Evolutionary conservation across 2,888 invertebrate species (phyloP), one percentile per base, ranked within the genome.

Genomic region (Tetranychus truncatus): DNA sequence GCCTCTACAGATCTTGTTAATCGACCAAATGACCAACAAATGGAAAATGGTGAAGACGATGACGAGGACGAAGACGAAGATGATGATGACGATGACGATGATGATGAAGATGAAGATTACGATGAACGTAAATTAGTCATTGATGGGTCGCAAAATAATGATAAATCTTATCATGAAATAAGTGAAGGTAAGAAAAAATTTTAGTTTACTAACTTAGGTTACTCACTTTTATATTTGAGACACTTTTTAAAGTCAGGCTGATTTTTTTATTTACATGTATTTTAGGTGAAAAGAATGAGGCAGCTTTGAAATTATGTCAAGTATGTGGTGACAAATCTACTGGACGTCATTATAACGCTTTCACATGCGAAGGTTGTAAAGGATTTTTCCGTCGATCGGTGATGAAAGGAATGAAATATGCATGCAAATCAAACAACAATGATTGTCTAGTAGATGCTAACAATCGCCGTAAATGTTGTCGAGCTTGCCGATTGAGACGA

Each of bases 291-390:
- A 34, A 3, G 0, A 34, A 34, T 34, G 34, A 34, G 0, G 2
- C 34, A 34, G 5, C 34, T 34, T 34, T 55, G 2, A 55, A 55
- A 55, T 15, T 15, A 5, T 73, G 73, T 66, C 34, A 45, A 55
- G 73, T 73, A 7, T 73, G 73, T 20, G 45, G 73, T 15, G 73
- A 24, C 11, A 9, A n/a, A 9, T 9, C 73, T 15, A 44, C 73
- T 20, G 73, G 73, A 55, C 73, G 73, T 8, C 73, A 73, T 21
- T 73, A 73, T 6, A 73, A 73, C 6, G 73, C 65, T 4, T n/a
- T 73, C 9, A 73, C 73, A n/a, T 73, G 73, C 21, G 73, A 73
- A 73, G 73, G 73, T 18, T 73, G 73, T 24, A 73, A 73, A 73
- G 73, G 73, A n/a, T 73, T 73, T 24, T 73, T 73, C 24, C n/a